These are phyloP conservation scores for Dysidea cf. avara DNA, from an alignment of 37 sponge, comb jelly and placozoan species.

Conservation along the genomic window DNA sequence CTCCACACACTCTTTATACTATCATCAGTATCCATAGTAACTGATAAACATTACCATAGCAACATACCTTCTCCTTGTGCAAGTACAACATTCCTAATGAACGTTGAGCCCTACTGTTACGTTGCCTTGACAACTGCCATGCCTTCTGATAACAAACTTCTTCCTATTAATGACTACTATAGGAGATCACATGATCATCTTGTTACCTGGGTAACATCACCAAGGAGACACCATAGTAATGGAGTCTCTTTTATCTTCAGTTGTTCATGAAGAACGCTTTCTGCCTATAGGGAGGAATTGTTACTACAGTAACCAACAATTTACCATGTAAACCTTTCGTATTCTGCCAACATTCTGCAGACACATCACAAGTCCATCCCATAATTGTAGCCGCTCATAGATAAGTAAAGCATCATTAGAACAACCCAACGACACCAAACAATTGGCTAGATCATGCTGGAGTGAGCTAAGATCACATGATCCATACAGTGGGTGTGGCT, in stretches of 20 bases:
- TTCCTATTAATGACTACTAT: slow-evolving; percentile 35
- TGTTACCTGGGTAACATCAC: slow-evolving; percentile 75
- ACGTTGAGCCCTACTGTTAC: slow-evolving; percentile 77
- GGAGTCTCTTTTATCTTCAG: slow-evolving; percentile 59
- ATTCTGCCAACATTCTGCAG: slow-evolving; percentile 58
- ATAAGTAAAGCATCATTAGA: slow-evolving; percentile 25
- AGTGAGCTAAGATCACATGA: not conserved
- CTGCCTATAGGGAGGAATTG: slow-evolving; percentile 26
- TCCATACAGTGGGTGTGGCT: too few relatives aligned
- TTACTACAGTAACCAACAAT: too few relatives aligned
- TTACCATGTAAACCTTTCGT: slow-evolving; percentile 55
- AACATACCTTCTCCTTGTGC: slow-evolving; percentile 51
- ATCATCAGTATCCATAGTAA: not conserved
- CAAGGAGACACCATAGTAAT: slow-evolving; percentile 77
- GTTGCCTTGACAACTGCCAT: slow-evolving; percentile 79
- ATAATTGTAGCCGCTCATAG: slow-evolving; percentile 74
- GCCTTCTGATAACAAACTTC: slow-evolving; percentile 71
- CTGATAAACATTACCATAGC: too few relatives aligned
- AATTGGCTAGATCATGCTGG: slow-evolving; percentile 72
- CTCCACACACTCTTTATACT: slow-evolving; percentile 59
- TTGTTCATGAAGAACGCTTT: slow-evolving; percentile 50
- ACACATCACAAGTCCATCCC: slow-evolving; percentile 84
- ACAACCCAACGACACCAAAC: slow-evolving; percentile 60
- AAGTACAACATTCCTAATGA: slow-evolving; percentile 80
- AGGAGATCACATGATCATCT: too few relatives aligned